Percentiles rank a stretch among this genome's conserved stretches.
Conservation (phyloP, 1,140 invertebrate species). For the Stenopsyche tienmushanensis region DNA sequence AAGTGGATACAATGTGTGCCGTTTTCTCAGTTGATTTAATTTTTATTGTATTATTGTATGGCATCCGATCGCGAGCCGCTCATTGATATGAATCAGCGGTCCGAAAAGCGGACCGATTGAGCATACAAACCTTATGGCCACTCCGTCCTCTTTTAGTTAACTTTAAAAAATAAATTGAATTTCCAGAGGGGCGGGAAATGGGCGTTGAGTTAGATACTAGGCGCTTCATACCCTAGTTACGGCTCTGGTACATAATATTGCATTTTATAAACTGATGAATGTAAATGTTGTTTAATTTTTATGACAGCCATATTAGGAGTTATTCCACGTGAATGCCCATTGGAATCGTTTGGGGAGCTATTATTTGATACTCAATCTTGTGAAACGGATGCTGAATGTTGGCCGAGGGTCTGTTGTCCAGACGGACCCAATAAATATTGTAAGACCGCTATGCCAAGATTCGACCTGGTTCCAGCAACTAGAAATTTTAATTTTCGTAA, state of each 20-base stretch:
- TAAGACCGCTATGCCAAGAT: conserved; percentile 62
- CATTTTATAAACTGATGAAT: no score
- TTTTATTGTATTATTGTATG: no score
- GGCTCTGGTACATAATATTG: conserved; percentile 14
- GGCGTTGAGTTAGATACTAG: no score
- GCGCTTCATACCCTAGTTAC: neutral
- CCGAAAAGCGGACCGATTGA: no score
- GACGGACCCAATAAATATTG: conserved; percentile 65
- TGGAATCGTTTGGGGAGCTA: conserved; percentile 63
- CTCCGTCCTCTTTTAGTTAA: no score
- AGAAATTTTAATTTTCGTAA: conserved; percentile 52
- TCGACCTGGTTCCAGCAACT: conserved; percentile 61
- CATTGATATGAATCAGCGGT: no score
- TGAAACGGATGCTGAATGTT: conserved; percentile 64
- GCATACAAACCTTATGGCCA: no score
- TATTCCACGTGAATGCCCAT: conserved; percentile 64
- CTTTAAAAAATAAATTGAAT: no score
- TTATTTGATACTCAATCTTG: conserved; percentile 67
- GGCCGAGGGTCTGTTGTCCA: conserved; percentile 69
- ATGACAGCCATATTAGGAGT: conserved; percentile 63
- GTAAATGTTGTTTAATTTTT: neutral
- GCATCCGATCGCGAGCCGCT: no score
- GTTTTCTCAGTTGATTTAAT: no score
- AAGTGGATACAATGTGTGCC: no score
- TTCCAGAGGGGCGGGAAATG: no score